Base-by-base conservation (phyloP, 2,888 invertebrate genomes). In the Pachydiplax longipennis region DNA sequence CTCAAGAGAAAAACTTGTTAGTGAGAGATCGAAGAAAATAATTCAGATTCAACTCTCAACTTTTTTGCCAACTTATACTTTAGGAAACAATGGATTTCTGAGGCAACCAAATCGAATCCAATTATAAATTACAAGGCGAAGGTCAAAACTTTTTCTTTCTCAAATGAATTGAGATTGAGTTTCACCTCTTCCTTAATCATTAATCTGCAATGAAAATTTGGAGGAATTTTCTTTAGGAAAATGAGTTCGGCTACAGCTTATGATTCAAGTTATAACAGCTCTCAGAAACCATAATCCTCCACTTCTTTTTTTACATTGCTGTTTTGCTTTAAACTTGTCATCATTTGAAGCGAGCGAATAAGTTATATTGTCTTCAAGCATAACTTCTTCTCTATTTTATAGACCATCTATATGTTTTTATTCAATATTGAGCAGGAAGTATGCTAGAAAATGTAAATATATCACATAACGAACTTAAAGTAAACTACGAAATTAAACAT, bases 111-210 rank as follows among this genome's bases (percentile, higher is more conserved):
- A 73, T 31, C 31, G 73, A 73, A n/a, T 73, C 73, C 73, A 31
- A 25, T 13, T 87, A 35, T 61, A 37, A 37, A 87, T 61, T 65
- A 37, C 18, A 10, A n/a, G 35, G 10, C n/a, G 31, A 37, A 15
- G 61, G 12, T 37, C 35, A 18, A n/a, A 37, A 35, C 40, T 40
- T n/a, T 87, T 40, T 61, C 22, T 6, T 61, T 37, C 61, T 35
- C 37, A 65, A 87, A 87, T 61, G 58, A 87, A 87, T 61, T 87
- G 37, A 35, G 87, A 87, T 37, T 40, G 37, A 58, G n/a, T 61
- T 61, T 61, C 61, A 65, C 22, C 31, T 58, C 31, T 31, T 8
- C 18, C 31, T 83, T 0, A 22, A 35, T 15, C 37, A 37, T n/a
- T 12, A 37, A 40, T 15, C 61, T 1, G 8, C 65, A 10, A 73